Conservation (phyloP, 2,888 invertebrate species). For the Aplocera efformata region DNA sequence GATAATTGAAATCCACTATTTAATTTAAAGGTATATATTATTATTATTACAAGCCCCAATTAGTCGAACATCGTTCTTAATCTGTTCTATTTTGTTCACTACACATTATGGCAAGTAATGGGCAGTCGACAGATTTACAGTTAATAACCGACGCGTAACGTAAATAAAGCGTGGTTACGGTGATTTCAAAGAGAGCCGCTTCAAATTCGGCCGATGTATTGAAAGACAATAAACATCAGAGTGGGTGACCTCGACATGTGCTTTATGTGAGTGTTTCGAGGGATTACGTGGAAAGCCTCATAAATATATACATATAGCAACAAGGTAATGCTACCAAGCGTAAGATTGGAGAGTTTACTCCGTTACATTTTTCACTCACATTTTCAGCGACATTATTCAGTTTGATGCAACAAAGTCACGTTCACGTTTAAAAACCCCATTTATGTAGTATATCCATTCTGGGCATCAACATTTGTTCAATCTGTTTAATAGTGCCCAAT, state of each 20-base stretch:
- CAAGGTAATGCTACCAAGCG: too few species aligned
- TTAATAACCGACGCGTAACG: conserved; percentile 59
- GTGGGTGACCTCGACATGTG: conserved; percentile 44
- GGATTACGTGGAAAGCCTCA: too few species aligned
- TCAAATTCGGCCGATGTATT: conserved; percentile 54
- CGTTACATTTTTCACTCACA: too few species aligned
- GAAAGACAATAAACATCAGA: conserved; percentile 60
- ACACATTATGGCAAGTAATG: conserved; percentile 60
- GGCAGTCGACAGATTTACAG: conserved; percentile 63
- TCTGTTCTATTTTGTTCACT: conserved; percentile 61
- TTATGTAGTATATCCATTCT: too few species aligned
- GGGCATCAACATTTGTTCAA: too few species aligned
- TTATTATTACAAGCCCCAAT: conserved; percentile 18
- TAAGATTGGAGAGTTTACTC: too few species aligned
- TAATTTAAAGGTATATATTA: conserved; percentile 23
- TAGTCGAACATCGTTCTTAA: conserved; percentile 22
- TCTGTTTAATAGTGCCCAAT: too few species aligned
- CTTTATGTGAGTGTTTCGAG: not conserved
- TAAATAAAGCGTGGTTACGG: conserved; percentile 63
- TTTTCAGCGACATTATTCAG: too few species aligned
- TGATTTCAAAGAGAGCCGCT: conserved; percentile 63
- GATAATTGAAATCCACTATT: conserved; percentile 3
- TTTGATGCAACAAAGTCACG: too few species aligned
- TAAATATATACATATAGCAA: conserved; percentile 8
- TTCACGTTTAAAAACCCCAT: too few species aligned